Evolutionary conservation across 2,888 invertebrate species (phyloP), one percentile per base, ranked within the genome.

Genomic region (Imbricaverruca yamaguchii): DNA sequence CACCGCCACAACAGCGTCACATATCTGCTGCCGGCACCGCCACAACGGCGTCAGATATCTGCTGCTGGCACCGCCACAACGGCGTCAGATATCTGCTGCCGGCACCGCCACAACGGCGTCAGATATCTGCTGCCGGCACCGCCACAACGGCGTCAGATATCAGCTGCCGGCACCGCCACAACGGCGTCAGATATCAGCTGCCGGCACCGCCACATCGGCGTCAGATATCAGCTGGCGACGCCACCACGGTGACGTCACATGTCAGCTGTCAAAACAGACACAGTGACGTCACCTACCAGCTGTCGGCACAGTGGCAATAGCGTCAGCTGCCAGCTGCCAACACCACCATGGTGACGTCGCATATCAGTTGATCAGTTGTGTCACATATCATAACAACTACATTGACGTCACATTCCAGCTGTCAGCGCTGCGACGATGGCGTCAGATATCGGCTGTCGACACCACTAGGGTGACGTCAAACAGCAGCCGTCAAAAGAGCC

Each of bases 111-210:
- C n/a, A n/a, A n/a, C n/a, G n/a, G n/a, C n/a, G 56, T 65, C 61
- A 10, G 15, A 39, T 12, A 55, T 57, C 56, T 80, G 23, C 77
- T 61, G 39, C 7, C 80, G 23, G 25, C 6, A 61, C 53, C 57
- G 23, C 59, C 56, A 81, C 79, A 81, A 63, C 21, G 78, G n/a
- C 18, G 53, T 65, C 63, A 63, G 63, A 9, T 18, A 9, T 21
- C 3, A 15, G 21, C 18, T 18, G 18, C 15, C 12, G 10, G 61
- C 18, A 12, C 6, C 15, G 18, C 3, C 21, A 15, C n/a, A n/a
- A n/a, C n/a, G n/a, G n/a, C n/a, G 21, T 21, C 63, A 21, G 21
- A 63, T 9, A 15, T 18, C n/a, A n/a, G n/a, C n/a, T n/a, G n/a
- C n/a, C n/a, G n/a, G n/a, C 57, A 57, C 57, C 57, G 13, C 57